These are phyloP conservation scores for Oreochromis niloticus DNA, from an alignment of 2,113 vertebrate species.

Conservation along the genomic window DNA sequence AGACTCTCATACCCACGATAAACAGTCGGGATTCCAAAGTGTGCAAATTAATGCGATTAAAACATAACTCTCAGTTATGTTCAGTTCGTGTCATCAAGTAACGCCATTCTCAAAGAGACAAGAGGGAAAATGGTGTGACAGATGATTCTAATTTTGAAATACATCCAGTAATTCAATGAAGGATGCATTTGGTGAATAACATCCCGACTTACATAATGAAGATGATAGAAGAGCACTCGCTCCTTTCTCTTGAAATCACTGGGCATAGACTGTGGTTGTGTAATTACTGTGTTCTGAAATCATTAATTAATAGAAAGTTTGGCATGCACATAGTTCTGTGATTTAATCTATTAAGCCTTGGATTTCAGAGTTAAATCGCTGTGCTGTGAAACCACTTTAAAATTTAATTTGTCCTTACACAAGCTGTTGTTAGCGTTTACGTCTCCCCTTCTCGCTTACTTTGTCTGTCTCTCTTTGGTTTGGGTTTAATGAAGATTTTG, in stretches of 20 bases:
- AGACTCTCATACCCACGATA: neutral
- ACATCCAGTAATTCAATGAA: constrained; percentile 27
- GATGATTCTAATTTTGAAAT: constrained; percentile 7
- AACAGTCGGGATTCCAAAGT: neutral
- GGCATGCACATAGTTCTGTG: constrained; percentile 35
- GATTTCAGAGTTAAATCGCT: constrained; percentile 41
- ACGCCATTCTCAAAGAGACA: neutral
- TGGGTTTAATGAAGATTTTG: constrained; percentile 29
- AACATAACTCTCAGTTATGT: neutral
- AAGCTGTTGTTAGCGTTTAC: constrained; percentile 11
- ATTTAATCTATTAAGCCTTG: constrained; percentile 52
- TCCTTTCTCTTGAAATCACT: constrained; percentile 21
- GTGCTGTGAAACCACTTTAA: constrained; percentile 40
- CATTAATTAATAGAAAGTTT: constrained; percentile 59
- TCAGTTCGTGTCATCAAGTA: neutral
- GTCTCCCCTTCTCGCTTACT: neutral
- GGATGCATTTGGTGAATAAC: constrained; percentile 14
- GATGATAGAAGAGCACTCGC: constrained; percentile 35
- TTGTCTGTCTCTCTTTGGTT: constrained; percentile 14
- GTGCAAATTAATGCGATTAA: neutral
- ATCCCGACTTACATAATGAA: constrained; percentile 38
- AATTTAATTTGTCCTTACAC: constrained; percentile 49
- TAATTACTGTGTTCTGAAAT: constrained; percentile 59
- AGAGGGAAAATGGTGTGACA: constrained; percentile 1
- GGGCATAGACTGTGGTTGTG: constrained; percentile 6